Conservation (phyloP, 2,888 invertebrate species). For the Drosophila sordidula region DNA sequence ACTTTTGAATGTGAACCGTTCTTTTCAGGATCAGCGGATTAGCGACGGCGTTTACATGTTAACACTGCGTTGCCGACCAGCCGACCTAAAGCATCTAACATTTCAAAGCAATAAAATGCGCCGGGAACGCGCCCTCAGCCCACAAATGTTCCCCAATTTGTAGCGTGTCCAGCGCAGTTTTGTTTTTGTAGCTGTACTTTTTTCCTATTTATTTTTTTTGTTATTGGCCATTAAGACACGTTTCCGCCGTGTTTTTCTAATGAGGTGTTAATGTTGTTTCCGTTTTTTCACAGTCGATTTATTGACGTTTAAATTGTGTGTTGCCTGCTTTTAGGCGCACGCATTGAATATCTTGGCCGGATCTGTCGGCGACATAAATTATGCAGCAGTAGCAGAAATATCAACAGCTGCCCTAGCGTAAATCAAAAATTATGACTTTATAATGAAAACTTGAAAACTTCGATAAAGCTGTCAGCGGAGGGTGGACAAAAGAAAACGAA, state of each 20-base stretch:
- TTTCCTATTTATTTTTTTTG: slow-evolving; percentile 16
- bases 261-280: slow-evolving; percentile 68
- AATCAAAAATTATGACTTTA: slow-evolving; percentile 73
- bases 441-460: slow-evolving; percentile 55
- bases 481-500: neutral
- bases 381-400: slow-evolving; percentile 30
- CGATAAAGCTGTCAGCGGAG: slow-evolving; percentile 23
- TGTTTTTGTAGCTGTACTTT: slow-evolving; percentile 13
- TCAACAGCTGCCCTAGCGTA: slow-evolving; percentile 66
- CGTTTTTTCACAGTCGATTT: slow-evolving; percentile 44
- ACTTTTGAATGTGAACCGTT: slow-evolving; percentile 38
- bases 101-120: slow-evolving; percentile 73
- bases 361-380: slow-evolving; percentile 2
- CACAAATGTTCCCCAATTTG: slow-evolving; percentile 24
- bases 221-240: slow-evolving; percentile 47
- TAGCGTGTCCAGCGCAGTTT: slow-evolving; percentile 49
- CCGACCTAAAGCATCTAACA: slow-evolving; percentile 53
- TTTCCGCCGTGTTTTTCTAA: slow-evolving; percentile 53
- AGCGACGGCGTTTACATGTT: slow-evolving; percentile 56
- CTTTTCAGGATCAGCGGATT: slow-evolving; percentile 29
- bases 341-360: slow-evolving; percentile 20
- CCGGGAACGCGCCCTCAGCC: slow-evolving; percentile 1
- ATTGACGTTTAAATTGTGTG: slow-evolving; percentile 47
- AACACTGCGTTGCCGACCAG: slow-evolving; percentile 26
- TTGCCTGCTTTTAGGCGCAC: slow-evolving; percentile 38